Percentiles rank a stretch among this genome's conserved stretches.
Conservation (phyloP, 2,797 vertebrate genomes). For the Eulemur mongoz region DNA sequence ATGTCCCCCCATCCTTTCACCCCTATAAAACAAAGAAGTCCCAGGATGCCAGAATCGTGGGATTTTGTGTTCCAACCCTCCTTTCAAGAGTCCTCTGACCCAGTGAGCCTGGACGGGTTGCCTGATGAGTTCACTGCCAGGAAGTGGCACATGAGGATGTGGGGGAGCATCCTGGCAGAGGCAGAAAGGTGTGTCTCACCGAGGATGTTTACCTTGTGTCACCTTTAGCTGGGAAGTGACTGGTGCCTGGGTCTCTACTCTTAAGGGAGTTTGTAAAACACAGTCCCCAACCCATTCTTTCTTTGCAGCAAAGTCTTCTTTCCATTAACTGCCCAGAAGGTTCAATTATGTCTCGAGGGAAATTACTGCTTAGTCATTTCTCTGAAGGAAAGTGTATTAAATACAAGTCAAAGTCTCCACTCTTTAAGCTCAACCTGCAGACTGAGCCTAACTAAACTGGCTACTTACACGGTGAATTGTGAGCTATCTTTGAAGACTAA, state of each 20-base stretch:
- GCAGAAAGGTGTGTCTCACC: not conserved
- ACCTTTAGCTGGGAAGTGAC: not conserved
- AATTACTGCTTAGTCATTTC: slow-evolving; percentile 63
- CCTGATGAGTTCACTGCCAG: not conserved
- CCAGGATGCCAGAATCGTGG: not conserved
- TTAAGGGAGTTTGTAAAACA: not conserved
- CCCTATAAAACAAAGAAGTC: not conserved
- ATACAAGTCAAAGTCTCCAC: not conserved
- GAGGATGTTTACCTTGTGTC: no score
- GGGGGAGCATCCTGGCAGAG: not conserved
- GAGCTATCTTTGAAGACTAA: not conserved
- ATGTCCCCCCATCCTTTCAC: not conserved
- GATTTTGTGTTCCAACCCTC: not conserved
- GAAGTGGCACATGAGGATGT: not conserved
- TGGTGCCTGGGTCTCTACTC: not conserved
- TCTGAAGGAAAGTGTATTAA: not conserved
- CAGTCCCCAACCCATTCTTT: not conserved
- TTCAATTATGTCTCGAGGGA: not conserved
- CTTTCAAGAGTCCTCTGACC: not conserved
- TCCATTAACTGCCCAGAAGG: not conserved
- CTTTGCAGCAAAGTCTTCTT: not conserved
- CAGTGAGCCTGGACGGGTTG: not conserved
- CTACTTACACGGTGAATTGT: not conserved
- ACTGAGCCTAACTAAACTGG: not conserved
- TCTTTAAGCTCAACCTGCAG: not conserved